phyloP scores from a whole-genome alignment of 2,797 vertebrate species.

The Moxostoma hubbsi region DNA sequence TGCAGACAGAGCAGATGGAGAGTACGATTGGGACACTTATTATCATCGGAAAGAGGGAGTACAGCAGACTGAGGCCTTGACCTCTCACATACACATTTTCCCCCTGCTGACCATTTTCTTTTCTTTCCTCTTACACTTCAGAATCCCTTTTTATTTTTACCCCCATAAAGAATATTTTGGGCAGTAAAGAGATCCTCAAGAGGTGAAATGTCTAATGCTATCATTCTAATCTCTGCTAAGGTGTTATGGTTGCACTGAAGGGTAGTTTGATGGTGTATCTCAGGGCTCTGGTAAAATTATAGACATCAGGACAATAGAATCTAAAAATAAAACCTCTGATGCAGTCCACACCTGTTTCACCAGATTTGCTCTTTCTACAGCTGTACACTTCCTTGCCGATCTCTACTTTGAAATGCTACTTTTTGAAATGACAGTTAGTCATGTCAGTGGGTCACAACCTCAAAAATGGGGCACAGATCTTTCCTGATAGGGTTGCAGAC shows the following conservation, averaged over 20 bases:
- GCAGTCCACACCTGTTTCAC: neutral
- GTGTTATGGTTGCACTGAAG: no score
- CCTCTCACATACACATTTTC: slow-evolving; percentile 17
- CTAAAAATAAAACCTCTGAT: slow-evolving; percentile 48
- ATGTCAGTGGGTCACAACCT: no score
- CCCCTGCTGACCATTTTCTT: neutral
- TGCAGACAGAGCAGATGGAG: slow-evolving; percentile 51
- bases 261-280: slow-evolving; percentile 10
- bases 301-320: neutral
- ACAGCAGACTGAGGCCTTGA: slow-evolving; percentile 41
- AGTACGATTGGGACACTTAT: slow-evolving; percentile 46
- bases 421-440: no score
- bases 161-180: slow-evolving; percentile 11
- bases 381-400: neutral
- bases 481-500: no score
- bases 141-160: neutral
- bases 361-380: neutral
- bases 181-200: neutral
- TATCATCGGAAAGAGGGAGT: slow-evolving; percentile 41
- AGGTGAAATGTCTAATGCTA: neutral
- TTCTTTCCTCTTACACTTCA: slow-evolving; percentile 5
- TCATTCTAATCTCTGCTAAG: neutral
- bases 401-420: no score
- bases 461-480: no score
- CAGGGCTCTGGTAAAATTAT: neutral